Conservation (phyloP, 2,888 invertebrate species). For the Platycheirus albimanus region DNA sequence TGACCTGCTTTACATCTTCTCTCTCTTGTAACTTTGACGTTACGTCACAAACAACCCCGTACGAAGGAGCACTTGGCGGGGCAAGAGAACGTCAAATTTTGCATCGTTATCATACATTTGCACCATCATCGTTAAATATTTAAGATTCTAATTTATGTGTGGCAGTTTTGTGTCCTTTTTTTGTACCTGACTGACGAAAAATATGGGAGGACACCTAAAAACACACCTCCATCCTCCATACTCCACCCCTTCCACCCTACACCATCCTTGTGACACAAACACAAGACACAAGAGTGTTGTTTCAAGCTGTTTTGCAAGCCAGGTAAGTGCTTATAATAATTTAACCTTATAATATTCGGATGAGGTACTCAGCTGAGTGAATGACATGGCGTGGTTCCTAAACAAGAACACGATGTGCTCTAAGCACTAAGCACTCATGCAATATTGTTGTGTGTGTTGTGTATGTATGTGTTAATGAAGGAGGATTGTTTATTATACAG, state of each 20-base stretch:
- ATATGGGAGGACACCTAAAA: neutral
- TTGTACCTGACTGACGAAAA: slow-evolving; percentile 26
- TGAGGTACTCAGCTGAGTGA: slow-evolving; percentile 62
- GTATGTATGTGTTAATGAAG: slow-evolving; percentile 61
- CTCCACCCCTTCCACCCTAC: too few relatives aligned
- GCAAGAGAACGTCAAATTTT: slow-evolving; percentile 49
- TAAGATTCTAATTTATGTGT: slow-evolving; percentile 72
- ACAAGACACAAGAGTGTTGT: slow-evolving; percentile 52
- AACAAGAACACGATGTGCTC: slow-evolving; percentile 42
- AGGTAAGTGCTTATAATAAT: slow-evolving; percentile 74
- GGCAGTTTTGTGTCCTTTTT: slow-evolving; percentile 60
- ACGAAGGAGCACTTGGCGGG: neutral
- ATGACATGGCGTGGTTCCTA: slow-evolving; percentile 25
- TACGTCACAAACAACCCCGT: slow-evolving; percentile 1
- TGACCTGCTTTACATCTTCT: slow-evolving; percentile 63
- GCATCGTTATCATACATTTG: slow-evolving; percentile 73
- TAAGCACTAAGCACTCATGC: slow-evolving; percentile 6
- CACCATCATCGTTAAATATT: slow-evolving; percentile 73
- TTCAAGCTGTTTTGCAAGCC: slow-evolving; percentile 71
- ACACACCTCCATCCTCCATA: neutral
- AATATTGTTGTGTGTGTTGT: neutral
- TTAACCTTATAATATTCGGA: slow-evolving; percentile 72
- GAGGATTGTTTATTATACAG: slow-evolving; percentile 38
- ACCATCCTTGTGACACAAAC: too few relatives aligned
- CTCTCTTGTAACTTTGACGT: slow-evolving; percentile 37